Base-by-base conservation (phyloP, 2,888 invertebrate species). In the Epistrophe eligans region DNA sequence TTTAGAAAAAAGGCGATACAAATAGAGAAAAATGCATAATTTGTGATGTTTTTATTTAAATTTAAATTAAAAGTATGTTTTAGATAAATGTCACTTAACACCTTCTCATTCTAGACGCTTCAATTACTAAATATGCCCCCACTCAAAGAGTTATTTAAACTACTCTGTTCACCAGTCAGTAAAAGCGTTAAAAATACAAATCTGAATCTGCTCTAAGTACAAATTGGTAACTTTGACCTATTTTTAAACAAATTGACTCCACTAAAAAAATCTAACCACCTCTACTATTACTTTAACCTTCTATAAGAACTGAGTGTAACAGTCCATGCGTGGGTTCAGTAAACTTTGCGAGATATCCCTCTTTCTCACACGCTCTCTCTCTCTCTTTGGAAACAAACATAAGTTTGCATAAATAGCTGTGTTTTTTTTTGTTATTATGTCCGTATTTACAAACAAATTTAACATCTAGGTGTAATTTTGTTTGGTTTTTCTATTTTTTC, bases 401-500 rank as follows among this genome's bases (percentile, higher is more conserved):
- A 38, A 40, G 17, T 60, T 35, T 50, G 60, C 60, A 48, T 19
- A 50, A 6, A 19, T 50, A 4, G 3, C n/a, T 35, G 0, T 32
- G 8, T n/a, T 17, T 40, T 60, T 35, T 32, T 32, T 48, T 17
- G 43, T 40, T 11, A 50, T 50, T 50, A 48, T 10, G 17, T 17
- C 17, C 5, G 10, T 79, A 50, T 79, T 79, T 79, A 38, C 13
- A 55, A 40, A 72, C 15, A 19, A 77, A 80, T 43, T 79, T 84
- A 79, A 48, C 84, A 80, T 60, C 38, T 38, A 17, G 45, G 72
- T 77, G 80, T 45, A 45, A 17, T 48, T 48, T 43, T 43, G 15
- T 15, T 50, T 11, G 19, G 43, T 5, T 50, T 50, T 17, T n/a
- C 45, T 17, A 62, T 62, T 45, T 45, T 43, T 48, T 50, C 11